Conservation (phyloP, 37 sponge, comb jelly and placozoan genomes). For the Halichondria panicea region DNA sequence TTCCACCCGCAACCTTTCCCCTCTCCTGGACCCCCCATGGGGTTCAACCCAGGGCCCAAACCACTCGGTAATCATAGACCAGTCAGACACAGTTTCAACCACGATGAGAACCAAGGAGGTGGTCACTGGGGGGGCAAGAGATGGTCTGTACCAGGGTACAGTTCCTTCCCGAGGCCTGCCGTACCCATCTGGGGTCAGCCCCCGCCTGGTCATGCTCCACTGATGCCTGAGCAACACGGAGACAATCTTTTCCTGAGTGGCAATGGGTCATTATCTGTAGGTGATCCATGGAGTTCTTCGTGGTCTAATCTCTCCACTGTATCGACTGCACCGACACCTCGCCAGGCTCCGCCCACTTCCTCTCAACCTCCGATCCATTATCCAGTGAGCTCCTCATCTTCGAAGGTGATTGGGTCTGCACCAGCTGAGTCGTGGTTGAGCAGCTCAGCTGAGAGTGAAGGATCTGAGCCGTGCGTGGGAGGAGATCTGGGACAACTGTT, state of each 20-base stretch:
- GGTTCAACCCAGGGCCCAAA: neutral
- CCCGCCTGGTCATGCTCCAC: too few species aligned
- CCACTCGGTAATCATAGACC: neutral
- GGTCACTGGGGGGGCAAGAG: slow-evolving; percentile 3
- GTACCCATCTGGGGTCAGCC: neutral
- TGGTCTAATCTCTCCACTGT: too few species aligned
- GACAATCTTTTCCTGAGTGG: neutral
- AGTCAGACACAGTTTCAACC: neutral
- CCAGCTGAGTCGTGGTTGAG: neutral
- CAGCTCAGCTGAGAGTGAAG: neutral
- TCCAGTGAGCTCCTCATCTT: too few species aligned
- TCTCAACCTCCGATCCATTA: too few species aligned
- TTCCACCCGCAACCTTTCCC: slow-evolving; percentile 2
- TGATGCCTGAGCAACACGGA: neutral
- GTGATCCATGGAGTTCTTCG: slow-evolving; percentile 33
- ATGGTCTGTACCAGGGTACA: slow-evolving; percentile 43
- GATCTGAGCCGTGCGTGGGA: neutral
- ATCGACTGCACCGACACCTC: neutral
- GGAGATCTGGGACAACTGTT: slow-evolving; percentile 41
- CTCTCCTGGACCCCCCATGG: neutral
- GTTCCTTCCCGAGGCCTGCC: neutral
- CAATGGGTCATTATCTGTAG: neutral
- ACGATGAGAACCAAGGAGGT: neutral
- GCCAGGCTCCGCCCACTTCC: neutral
- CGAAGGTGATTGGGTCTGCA: too few species aligned